A percentile compares a stretch with the other conserved stretches of the same genome.
Conservation (phyloP, 2,113 vertebrate genomes). For the Cacatua alba region DNA sequence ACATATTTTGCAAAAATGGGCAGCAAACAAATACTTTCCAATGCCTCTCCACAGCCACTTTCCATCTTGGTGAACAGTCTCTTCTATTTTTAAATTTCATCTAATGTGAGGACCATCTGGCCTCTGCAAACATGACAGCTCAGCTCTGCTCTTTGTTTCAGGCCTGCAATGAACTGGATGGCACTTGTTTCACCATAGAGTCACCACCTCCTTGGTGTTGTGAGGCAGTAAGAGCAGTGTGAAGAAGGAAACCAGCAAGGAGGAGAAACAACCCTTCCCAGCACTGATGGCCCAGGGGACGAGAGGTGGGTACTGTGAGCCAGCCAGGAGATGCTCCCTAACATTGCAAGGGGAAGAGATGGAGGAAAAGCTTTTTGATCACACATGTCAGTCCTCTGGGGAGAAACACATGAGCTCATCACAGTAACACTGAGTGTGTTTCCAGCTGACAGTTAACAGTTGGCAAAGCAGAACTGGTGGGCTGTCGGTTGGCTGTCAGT, state of each 20-base stretch:
- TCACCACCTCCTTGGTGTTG: not conserved
- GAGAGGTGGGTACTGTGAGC: fast-evolving
- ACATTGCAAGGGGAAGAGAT: not conserved
- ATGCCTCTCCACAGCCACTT: not conserved
- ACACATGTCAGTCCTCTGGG: not conserved
- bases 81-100: not conserved
- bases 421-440: fast-evolving
- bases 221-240: not conserved
- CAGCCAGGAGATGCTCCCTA: not conserved
- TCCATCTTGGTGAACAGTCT: not conserved
- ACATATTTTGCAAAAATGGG: not conserved
- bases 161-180: not conserved
- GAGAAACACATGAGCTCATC: not conserved
- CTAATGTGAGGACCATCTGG: not conserved
- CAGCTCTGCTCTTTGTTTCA: not conserved
- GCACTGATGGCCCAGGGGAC: fast-evolving
- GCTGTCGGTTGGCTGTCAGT: not conserved
- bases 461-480: not conserved
- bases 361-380: not conserved
- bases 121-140: not conserved
- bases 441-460: not conserved
- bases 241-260: not conserved
- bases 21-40: not conserved
- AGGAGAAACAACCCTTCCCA: not conserved
- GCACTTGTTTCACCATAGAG: not conserved